phyloP scores from a whole-genome alignment of 2,797 vertebrate genomes.

The Borostomias antarcticus region DNA sequence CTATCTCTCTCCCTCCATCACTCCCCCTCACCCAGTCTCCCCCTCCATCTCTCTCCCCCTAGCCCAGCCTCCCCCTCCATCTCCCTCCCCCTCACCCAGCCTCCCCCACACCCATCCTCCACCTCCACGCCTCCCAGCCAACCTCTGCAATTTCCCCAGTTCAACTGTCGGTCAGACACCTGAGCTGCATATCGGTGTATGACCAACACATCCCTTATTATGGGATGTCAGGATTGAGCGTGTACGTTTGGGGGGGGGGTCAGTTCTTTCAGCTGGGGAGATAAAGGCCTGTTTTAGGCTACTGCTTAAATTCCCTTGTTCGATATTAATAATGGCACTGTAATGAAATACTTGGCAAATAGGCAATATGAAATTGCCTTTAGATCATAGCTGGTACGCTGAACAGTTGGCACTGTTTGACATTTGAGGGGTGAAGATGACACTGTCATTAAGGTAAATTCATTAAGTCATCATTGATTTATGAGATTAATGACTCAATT shows the following conservation, averaged over 20 bases:
- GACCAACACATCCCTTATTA: constrained; percentile 14
- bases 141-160: constrained; percentile 60
- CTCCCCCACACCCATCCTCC: constrained; percentile 42
- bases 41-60: constrained; percentile 30
- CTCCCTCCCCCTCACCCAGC: constrained; percentile 27
- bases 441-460: constrained; percentile 56
- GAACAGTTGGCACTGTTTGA: constrained; percentile 56
- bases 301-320: background rate
- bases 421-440: constrained; percentile 62
- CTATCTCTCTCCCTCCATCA: constrained; percentile 35
- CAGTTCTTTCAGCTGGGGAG: background rate
- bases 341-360: constrained; percentile 11
- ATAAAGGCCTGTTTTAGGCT: background rate
- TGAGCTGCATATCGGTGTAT: constrained; percentile 37
- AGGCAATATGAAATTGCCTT: constrained; percentile 14
- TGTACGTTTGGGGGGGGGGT: constrained; percentile 7
- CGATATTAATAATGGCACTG: constrained; percentile 9
- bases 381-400: constrained; percentile 25
- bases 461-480: constrained; percentile 48
- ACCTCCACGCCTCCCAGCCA: constrained; percentile 54
- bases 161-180: constrained; percentile 65
- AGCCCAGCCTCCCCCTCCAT: constrained; percentile 14
- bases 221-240: background rate
- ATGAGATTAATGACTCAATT: constrained; percentile 57
- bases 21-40: constrained; percentile 24